Conservation (phyloP, 2,113 vertebrate genomes). For the Condylura cristata region DNA sequence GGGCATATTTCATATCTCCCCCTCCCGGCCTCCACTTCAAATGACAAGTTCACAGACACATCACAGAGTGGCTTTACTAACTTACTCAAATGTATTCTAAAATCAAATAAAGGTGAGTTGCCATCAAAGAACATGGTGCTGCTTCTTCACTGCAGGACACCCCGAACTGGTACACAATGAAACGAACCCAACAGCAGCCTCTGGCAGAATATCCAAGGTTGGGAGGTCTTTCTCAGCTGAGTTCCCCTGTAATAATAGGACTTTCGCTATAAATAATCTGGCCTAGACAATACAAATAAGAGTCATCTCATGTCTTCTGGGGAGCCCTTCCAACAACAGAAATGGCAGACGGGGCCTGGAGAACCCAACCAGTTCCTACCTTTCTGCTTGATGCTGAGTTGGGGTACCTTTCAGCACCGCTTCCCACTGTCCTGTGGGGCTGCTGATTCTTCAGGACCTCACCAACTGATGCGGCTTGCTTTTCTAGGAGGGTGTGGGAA, state of each 20-base stretch:
- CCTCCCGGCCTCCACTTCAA: accelerated
- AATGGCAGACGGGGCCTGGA: background rate
- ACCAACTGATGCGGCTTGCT: background rate
- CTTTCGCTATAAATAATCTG: background rate
- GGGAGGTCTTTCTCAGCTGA: background rate
- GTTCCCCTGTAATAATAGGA: background rate
- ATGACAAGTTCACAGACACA: background rate
- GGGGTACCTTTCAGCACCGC: background rate
- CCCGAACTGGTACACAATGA: background rate
- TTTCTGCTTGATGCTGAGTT: accelerated
- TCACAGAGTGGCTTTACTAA: background rate
- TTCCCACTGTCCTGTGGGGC: background rate
- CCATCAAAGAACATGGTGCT: background rate
- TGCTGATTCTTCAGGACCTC: background rate
- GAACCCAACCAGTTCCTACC: background rate
- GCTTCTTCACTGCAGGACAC: background rate
- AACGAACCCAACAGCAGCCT: background rate
- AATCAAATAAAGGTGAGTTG: background rate
- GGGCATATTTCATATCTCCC: background rate
- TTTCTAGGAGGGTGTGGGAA: background rate
- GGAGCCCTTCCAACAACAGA: background rate
- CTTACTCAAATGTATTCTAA: background rate
- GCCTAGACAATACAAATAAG: background rate
- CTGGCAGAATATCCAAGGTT: background rate
- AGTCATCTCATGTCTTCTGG: background rate